These are phyloP conservation scores for Macrosiphum euphorbiae DNA, from an alignment of 2,888 invertebrate genomes.

Conservation along the genomic window DNA sequence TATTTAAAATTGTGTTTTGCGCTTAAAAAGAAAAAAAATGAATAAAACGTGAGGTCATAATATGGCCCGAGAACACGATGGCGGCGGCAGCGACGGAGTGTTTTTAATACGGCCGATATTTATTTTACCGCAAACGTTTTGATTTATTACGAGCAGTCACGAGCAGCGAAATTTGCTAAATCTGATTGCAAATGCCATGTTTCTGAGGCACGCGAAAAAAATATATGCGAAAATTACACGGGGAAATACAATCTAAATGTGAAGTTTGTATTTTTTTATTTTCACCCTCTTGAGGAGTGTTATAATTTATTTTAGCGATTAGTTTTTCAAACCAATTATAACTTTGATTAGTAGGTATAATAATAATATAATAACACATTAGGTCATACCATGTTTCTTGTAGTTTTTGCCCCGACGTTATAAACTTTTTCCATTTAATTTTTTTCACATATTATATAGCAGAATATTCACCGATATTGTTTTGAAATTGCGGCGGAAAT, in stretches of 20 bases:
- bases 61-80: neutral
- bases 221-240: neutral
- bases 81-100: conserved; percentile 1
- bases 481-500: conserved; percentile 1
- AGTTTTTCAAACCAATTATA: conserved; percentile 3
- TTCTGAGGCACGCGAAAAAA: conserved; percentile 17
- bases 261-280: neutral
- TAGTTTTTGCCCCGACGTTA: neutral
- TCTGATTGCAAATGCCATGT: conserved; percentile 43
- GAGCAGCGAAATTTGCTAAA: conserved; percentile 34
- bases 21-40: neutral
- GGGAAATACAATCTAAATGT: neutral
- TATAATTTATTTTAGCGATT: neutral
- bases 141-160: conserved; percentile 49
- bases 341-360: conserved; percentile 12
- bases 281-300: neutral
- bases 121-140: conserved; percentile 34
- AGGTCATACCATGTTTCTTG: neutral
- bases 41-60: conserved; percentile 39
- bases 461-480: neutral
- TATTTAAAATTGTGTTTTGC: conserved; percentile 28
- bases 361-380: neutral
- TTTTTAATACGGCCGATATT: conserved; percentile 40
- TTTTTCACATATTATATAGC: neutral
- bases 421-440: neutral